A percentile compares a stretch with the other conserved stretches of the same genome.
These are phyloP conservation scores for Potorous gilbertii DNA, from an alignment of 2,797 vertebrate genomes.

Conservation along the genomic window DNA sequence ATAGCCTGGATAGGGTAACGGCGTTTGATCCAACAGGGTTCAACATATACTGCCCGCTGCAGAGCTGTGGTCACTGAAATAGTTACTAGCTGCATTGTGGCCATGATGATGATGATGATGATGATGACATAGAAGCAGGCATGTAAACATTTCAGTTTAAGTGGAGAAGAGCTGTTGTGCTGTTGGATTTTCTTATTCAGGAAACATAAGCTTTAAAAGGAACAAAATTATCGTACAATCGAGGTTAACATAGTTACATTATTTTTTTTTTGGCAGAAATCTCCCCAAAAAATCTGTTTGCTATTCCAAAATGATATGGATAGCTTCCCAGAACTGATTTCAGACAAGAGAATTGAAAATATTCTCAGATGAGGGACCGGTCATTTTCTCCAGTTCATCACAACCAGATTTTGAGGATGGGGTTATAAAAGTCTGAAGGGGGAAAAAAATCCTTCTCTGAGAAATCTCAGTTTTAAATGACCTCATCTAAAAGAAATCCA, in stretches of 20 bases:
- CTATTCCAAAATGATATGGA: conserved; percentile 74
- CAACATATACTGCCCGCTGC: background rate
- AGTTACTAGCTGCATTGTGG: background rate
- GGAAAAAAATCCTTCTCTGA: conserved; percentile 63
- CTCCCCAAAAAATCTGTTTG: conserved; percentile 75
- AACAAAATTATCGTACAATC: conserved; percentile 61
- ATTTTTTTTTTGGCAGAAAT: conserved; percentile 70
- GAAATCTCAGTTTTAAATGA: conserved; percentile 78
- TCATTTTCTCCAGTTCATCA: conserved; percentile 81
- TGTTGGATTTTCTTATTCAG: conserved; percentile 3
- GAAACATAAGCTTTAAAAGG: conserved; percentile 34
- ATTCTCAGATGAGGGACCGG: conserved; percentile 72
- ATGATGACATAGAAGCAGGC: background rate
- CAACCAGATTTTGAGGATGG: conserved; percentile 76
- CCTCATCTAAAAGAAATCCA: conserved; percentile 82
- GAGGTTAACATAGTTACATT: conserved; percentile 56
- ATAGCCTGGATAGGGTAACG: background rate
- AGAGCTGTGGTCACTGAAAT: background rate
- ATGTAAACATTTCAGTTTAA: conserved; percentile 2
- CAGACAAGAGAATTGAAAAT: conserved; percentile 70
- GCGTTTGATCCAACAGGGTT: background rate
- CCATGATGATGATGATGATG: background rate
- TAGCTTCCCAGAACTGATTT: conserved; percentile 71
- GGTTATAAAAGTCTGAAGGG: conserved; percentile 76
- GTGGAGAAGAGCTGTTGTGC: background rate